Conservation (phyloP, 2,113 vertebrate species). For the Mastomys natalensis region DNA sequence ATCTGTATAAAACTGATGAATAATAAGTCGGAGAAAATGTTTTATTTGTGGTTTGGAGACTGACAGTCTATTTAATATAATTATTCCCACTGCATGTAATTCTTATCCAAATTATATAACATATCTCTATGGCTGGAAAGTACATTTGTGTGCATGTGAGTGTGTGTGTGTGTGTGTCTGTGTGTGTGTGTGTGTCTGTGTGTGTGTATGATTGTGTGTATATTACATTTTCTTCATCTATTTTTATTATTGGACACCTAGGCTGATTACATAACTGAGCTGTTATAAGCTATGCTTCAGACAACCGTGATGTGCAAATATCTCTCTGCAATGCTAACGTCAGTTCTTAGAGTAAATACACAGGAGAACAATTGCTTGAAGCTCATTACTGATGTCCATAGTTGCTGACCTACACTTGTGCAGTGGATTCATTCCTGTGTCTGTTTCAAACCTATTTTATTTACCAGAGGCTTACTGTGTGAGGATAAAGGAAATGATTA, state of each 20-base stretch:
- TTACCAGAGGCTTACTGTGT: neutral
- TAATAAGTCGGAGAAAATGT: neutral
- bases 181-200: neutral
- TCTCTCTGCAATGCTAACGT: neutral
- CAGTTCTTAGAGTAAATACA: neutral
- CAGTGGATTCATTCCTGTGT: neutral
- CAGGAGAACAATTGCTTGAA: neutral
- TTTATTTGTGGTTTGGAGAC: too few relatives aligned
- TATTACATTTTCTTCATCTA: neutral
- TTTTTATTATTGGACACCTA: neutral
- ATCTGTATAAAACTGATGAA: neutral
- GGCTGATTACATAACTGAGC: neutral
- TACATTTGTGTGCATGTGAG: neutral
- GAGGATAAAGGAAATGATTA: neutral
- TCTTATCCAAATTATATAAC: neutral
- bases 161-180: too few relatives aligned
- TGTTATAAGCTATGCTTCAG: neutral
- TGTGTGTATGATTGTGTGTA: too few relatives aligned
- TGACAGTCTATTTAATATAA: neutral
- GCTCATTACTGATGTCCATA: neutral
- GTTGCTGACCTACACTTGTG: neutral
- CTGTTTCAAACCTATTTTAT: neutral
- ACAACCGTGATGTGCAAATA: neutral
- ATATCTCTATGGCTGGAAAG: neutral
- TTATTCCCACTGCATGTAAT: neutral